These are phyloP conservation scores for Odontomyia ornata DNA, from an alignment of 2,888 invertebrate species.

Conservation along the genomic window DNA sequence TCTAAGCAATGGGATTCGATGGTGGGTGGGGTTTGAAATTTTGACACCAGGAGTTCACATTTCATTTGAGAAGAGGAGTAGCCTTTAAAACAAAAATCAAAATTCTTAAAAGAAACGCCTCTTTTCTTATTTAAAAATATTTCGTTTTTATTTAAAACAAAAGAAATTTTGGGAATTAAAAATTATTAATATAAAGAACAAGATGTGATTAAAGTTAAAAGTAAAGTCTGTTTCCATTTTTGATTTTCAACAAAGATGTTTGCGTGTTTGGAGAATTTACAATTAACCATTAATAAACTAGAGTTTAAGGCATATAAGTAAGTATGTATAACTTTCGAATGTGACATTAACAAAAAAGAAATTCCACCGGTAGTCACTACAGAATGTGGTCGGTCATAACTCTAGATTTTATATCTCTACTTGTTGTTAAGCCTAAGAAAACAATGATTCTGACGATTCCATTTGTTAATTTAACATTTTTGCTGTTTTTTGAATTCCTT, in stretches of 20 bases:
- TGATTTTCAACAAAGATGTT: neutral
- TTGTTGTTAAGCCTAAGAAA: neutral
- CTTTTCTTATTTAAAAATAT: slow-evolving; percentile 46
- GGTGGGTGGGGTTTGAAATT: too few species aligned
- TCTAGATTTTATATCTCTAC: slow-evolving; percentile 15
- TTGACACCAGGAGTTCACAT: neutral
- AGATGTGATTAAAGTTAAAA: slow-evolving; percentile 33
- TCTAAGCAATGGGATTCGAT: too few species aligned
- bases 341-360: neutral
- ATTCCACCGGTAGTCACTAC: neutral
- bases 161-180: slow-evolving; percentile 36
- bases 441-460: neutral
- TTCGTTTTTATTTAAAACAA: slow-evolving; percentile 44
- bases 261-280: slow-evolving; percentile 1
- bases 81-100: slow-evolving; percentile 44
- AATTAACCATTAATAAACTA: slow-evolving; percentile 14
- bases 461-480: slow-evolving; percentile 14
- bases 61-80: slow-evolving; percentile 37
- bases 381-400: neutral
- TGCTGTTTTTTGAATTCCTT: neutral
- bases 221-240: slow-evolving; percentile 41
- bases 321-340: too few species aligned
- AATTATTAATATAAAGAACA: slow-evolving; percentile 39
- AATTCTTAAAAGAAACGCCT: slow-evolving; percentile 45
- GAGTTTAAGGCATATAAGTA: neutral